Percentiles rank a stretch among this genome's conserved stretches.
These are phyloP conservation scores for Hephaestus fuliginosus DNA, from an alignment of 2,797 vertebrate genomes.

Conservation along the genomic window DNA sequence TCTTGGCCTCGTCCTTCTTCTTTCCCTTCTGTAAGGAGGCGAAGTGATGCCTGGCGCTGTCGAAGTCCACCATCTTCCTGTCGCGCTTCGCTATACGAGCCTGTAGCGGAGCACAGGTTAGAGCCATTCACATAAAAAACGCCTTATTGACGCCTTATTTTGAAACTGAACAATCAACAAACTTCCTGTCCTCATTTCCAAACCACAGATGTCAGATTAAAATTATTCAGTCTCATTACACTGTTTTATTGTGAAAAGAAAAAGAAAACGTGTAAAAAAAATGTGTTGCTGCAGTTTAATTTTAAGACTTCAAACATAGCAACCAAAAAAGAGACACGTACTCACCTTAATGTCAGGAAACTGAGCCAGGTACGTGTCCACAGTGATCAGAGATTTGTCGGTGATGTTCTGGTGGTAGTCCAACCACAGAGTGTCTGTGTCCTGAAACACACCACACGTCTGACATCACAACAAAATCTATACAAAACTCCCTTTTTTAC, in stretches of 20 bases:
- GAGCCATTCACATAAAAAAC: too few species aligned
- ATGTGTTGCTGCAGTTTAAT: too few species aligned
- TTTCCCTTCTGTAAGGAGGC: constrained; percentile 95
- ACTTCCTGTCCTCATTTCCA: too few species aligned
- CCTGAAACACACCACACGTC: constrained; percentile 72
- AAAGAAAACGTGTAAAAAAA: too few species aligned
- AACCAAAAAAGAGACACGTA: background rate
- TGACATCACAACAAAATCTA: too few species aligned
- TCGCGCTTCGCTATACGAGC: constrained; percentile 96
- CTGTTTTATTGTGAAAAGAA: too few species aligned
- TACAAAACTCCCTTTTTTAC: too few species aligned
- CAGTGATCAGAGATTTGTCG: constrained; percentile 89
- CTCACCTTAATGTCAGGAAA: constrained; percentile 97
- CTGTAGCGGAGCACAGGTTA: constrained; percentile 67
- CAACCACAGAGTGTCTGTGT: constrained; percentile 94
- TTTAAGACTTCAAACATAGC: too few species aligned
- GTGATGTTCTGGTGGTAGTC: constrained; percentile 95
- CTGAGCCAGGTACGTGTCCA: constrained; percentile 95
- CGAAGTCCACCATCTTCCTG: constrained; percentile 96
- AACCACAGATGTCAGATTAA: too few species aligned
- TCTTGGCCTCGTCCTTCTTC: constrained; percentile 94
- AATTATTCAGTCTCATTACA: too few species aligned
- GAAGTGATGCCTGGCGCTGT: constrained; percentile 97
- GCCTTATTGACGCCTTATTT: too few species aligned
- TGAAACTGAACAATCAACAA: too few species aligned